phyloP scores from a whole-genome alignment of 2,888 invertebrate genomes.

The Gryllus longicercus region DNA sequence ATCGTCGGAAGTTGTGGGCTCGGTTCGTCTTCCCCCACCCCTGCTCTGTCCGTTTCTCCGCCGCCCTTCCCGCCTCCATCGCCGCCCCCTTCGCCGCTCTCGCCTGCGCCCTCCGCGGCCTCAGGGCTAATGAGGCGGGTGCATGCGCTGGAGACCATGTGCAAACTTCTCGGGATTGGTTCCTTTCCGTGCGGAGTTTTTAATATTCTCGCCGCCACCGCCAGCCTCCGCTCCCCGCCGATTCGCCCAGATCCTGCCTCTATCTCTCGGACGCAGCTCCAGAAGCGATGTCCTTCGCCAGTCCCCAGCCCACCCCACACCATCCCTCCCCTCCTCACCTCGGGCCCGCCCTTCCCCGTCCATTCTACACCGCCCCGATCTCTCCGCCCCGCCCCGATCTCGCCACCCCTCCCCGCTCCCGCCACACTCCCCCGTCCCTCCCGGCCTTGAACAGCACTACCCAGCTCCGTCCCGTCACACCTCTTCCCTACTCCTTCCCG shows the following conservation, averaged over 20 bases:
- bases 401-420: too few relatives aligned
- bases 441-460: too few relatives aligned
- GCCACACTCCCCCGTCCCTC: too few relatives aligned
- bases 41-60: background rate
- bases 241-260: too few relatives aligned
- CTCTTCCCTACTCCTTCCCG: too few relatives aligned
- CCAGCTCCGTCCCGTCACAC: too few relatives aligned
- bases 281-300: background rate
- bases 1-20: background rate
- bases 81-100: background rate
- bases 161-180: background rate
- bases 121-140: background rate
- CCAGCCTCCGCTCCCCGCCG: background rate
- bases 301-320: background rate
- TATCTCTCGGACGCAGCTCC: too few relatives aligned
- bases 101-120: background rate
- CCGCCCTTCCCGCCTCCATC: background rate
- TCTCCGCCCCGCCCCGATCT: too few relatives aligned
- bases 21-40: too few relatives aligned
- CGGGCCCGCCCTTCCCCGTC: background rate
- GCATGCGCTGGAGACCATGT: background rate
- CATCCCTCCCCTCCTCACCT: background rate
- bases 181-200: background rate
- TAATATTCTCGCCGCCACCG: conserved; percentile 8
- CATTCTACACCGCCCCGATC: too few relatives aligned